Evolutionary conservation across 1,140 invertebrate genomes (phyloP).

Genomic region (Drosophila pseudoananassae): DNA sequence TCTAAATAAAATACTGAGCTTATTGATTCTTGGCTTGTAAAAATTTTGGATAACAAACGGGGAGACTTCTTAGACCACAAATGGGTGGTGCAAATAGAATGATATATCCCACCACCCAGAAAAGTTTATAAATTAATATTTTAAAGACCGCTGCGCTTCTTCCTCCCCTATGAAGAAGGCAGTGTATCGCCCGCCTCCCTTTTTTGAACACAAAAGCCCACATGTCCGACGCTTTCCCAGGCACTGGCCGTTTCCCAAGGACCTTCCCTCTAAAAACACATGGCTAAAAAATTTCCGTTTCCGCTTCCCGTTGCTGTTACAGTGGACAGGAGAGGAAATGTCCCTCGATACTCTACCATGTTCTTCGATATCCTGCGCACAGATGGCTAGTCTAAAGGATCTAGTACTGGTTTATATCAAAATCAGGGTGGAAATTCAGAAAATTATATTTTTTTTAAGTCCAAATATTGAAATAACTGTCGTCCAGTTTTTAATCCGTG

Average conservation of each 20-base stretch:
- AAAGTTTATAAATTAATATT: not conserved
- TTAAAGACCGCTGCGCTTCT: not conserved
- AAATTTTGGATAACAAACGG: no score
- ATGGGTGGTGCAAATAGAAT: no score
- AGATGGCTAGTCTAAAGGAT: constrained; percentile 27
- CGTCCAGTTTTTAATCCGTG: no score
- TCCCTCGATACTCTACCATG: not conserved
- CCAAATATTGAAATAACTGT: no score
- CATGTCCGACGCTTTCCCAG: constrained; percentile 35
- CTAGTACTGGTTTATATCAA: no score
- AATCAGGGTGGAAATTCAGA: not conserved
- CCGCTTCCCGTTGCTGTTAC: constrained; percentile 76
- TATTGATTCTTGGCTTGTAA: no score
- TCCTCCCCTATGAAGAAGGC: not conserved
- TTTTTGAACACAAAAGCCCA: constrained; percentile 33
- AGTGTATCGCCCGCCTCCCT: constrained; percentile 13
- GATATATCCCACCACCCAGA: no score
- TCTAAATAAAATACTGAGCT: not conserved
- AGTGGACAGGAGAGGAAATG: constrained; percentile 45
- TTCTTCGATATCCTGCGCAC: constrained; percentile 34
- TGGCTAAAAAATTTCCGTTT: constrained; percentile 81
- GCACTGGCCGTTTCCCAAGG: constrained; percentile 16
- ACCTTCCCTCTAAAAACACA: constrained; percentile 62
- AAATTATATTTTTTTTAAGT: not conserved
- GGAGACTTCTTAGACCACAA: no score